Conservation (phyloP, 2,113 vertebrate genomes). For the Ceyx melanurus region DNA sequence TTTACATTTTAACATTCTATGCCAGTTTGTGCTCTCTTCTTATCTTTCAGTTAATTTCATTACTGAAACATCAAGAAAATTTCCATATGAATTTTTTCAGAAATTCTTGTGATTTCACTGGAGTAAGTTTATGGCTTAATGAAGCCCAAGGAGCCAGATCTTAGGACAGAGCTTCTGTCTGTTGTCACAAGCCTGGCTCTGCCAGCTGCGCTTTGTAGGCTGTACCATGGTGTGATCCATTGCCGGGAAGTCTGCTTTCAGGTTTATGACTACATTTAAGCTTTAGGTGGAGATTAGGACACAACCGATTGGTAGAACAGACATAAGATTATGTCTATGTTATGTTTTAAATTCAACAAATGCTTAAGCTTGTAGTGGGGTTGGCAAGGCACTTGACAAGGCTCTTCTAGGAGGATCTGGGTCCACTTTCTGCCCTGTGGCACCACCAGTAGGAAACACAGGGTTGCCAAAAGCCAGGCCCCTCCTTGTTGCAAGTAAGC, state of each 20-base stretch:
- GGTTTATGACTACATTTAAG: not conserved
- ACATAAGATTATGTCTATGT: not conserved
- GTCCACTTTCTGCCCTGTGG: not conserved
- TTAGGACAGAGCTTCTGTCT: not conserved
- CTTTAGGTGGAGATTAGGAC: not conserved
- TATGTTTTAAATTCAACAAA: not conserved
- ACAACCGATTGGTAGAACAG: not conserved
- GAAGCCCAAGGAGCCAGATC: not conserved
- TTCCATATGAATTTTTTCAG: not conserved
- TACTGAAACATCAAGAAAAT: not conserved
- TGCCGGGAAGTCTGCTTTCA: not conserved
- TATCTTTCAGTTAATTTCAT: constrained; percentile 54
- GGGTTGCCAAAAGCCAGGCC: not conserved
- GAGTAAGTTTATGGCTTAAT: not conserved
- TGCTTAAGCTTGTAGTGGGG: not conserved
- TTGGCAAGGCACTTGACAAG: not conserved
- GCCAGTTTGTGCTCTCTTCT: constrained; percentile 11
- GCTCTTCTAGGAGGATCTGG: not conserved
- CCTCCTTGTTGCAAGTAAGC: not conserved
- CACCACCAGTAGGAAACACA: not conserved
- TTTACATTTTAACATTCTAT: constrained; percentile 44
- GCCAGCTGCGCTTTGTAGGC: not conserved
- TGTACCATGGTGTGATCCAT: not conserved
- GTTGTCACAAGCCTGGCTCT: not conserved
- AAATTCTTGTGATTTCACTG: not conserved